Conservation (phyloP, 2,888 invertebrate genomes). For the Fragum fragum region DNA sequence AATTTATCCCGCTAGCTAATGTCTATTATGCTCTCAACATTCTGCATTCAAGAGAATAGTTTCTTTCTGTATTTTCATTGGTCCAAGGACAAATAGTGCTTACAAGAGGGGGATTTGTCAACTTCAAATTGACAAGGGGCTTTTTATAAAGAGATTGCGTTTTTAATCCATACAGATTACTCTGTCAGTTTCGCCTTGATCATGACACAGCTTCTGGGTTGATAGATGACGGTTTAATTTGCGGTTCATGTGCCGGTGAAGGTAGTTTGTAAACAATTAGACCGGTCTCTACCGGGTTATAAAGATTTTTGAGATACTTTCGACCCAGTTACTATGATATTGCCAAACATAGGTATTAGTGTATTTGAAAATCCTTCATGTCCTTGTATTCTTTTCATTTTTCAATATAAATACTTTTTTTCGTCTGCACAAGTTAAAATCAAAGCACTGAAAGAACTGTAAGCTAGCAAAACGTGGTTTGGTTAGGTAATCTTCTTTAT, state of each 20-base stretch:
- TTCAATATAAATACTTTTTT: too few relatives aligned
- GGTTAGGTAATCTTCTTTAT: too few relatives aligned
- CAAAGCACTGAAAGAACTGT: too few relatives aligned
- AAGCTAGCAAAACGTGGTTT: too few relatives aligned
- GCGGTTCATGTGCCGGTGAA: conserved; percentile 18
- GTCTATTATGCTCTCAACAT: neutral
- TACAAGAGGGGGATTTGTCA: conserved; percentile 35
- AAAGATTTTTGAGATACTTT: neutral
- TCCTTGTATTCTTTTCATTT: too few relatives aligned
- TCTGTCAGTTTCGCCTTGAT: conserved; percentile 31
- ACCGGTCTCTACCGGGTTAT: conserved; percentile 2
- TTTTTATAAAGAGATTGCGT: conserved; percentile 26
- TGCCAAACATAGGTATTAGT: neutral
- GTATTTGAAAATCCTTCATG: too few relatives aligned
- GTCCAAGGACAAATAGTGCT: neutral
- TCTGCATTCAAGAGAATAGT: neutral
- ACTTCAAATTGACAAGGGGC: conserved; percentile 24
- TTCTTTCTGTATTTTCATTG: neutral
- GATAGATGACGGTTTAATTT: conserved; percentile 29
- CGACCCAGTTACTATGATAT: conserved; percentile 8
- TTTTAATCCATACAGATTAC: conserved; percentile 31
- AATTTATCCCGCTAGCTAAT: neutral
- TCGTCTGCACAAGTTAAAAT: too few relatives aligned
- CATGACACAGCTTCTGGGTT: conserved; percentile 29
- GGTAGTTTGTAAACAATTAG: conserved; percentile 19